Conservation (phyloP, 2,113 vertebrate genomes). For the Bothrops jararaca region DNA sequence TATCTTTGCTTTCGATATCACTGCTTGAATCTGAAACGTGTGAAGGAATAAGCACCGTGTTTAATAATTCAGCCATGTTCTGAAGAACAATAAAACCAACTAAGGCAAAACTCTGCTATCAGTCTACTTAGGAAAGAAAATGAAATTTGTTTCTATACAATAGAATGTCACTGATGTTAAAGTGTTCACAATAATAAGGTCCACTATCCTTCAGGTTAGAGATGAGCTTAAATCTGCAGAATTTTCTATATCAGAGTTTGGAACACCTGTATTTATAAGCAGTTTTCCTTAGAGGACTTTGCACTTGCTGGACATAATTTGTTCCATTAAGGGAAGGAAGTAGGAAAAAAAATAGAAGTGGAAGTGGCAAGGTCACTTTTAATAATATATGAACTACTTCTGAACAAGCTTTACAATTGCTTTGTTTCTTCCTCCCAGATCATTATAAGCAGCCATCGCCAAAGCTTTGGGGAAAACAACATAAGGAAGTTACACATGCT, state of each 20-base stretch:
- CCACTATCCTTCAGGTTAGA: neutral
- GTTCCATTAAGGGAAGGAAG: slow-evolving; percentile 59
- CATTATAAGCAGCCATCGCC: slow-evolving; percentile 74
- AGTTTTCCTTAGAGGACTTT: slow-evolving; percentile 34
- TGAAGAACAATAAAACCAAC: neutral
- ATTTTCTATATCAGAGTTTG: neutral
- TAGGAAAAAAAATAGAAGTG: slow-evolving; percentile 77
- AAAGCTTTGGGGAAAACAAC: slow-evolving; percentile 73
- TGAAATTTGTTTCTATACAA: neutral
- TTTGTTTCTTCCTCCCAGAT: slow-evolving; percentile 80
- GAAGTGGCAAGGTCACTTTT: slow-evolving; percentile 73
- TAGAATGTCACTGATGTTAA: neutral
- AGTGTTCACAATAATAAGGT: neutral
- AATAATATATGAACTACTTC: slow-evolving; percentile 63
- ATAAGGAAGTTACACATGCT: slow-evolving; percentile 81
- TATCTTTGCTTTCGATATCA: neutral
- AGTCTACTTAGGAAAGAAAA: neutral
- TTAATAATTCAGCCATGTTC: neutral
- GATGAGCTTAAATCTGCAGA: neutral
- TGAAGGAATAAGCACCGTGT: neutral
- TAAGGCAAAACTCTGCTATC: neutral
- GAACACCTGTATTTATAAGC: slow-evolving; percentile 26
- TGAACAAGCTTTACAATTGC: slow-evolving; percentile 74
- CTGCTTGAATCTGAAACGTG: neutral
- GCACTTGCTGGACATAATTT: slow-evolving; percentile 66